Percentiles rank a stretch among this genome's conserved stretches.
phyloP scores from a whole-genome alignment of 2,113 vertebrate species.

The Tenebrosternarchus preto region DNA sequence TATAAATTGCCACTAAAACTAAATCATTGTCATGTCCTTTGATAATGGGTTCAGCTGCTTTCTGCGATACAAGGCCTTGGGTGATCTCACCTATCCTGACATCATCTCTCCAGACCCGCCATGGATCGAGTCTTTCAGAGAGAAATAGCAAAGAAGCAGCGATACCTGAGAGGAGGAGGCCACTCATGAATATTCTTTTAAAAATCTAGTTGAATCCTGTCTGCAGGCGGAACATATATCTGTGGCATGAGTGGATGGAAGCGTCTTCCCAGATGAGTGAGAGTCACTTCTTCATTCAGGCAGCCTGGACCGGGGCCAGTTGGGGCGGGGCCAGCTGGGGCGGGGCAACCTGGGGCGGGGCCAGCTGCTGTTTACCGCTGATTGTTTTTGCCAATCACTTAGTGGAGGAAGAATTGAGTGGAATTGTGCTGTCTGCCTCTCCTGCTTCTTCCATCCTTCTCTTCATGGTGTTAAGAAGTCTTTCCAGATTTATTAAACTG shows the following conservation, averaged over 20 bases:
- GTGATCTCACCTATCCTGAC: too few relatives aligned
- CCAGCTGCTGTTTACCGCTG: neutral
- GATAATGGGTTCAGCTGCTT: too few relatives aligned
- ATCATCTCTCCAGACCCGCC: neutral
- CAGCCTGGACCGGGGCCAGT: too few relatives aligned
- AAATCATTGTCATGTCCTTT: too few relatives aligned
- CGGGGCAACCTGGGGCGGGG: neutral
- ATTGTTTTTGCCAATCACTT: slow-evolving; percentile 27
- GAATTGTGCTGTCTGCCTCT: neutral
- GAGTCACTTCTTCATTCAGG: neutral
- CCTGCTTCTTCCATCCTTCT: neutral
- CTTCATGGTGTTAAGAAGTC: neutral
- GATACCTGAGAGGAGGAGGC: neutral
- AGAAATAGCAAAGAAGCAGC: neutral
- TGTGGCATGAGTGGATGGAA: slow-evolving; percentile 23
- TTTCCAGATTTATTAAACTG: neutral
- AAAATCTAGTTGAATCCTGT: neutral
- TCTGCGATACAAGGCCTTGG: too few relatives aligned
- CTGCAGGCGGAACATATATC: neutral
- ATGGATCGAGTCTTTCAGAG: neutral
- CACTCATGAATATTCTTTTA: neutral
- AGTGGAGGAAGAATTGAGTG: neutral
- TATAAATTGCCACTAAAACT: too few relatives aligned
- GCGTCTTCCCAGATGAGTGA: slow-evolving; percentile 19
- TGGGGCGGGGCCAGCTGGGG: neutral